phyloP scores from a whole-genome alignment of 2,888 invertebrate genomes.

The Eupithecia dodoneata region DNA sequence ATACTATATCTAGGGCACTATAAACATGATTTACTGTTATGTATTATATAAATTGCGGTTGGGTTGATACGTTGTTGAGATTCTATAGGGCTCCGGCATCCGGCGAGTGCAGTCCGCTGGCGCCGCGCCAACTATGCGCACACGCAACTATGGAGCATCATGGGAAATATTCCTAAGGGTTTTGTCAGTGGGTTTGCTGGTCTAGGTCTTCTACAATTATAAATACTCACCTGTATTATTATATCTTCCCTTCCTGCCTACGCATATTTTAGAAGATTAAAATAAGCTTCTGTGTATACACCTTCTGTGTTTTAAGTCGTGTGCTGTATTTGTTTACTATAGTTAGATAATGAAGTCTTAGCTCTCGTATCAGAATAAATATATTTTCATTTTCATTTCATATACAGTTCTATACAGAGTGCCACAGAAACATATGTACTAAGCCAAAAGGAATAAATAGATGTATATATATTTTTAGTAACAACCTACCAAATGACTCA shows the following conservation, averaged over 20 bases:
- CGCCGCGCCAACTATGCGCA: slow-evolving; percentile 65
- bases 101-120: slow-evolving; percentile 77
- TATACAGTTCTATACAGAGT: too few relatives aligned
- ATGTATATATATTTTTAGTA: background rate
- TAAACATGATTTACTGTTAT: slow-evolving; percentile 9
- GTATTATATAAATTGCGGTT: slow-evolving; percentile 26
- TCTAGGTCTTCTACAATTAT: background rate
- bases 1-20: background rate
- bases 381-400: too few relatives aligned
- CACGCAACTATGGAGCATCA: slow-evolving; percentile 66
- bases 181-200: background rate
- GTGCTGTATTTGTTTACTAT: too few relatives aligned
- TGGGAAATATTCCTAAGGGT: slow-evolving; percentile 48
- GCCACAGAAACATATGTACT: too few relatives aligned
- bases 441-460: too few relatives aligned
- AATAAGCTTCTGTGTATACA: background rate
- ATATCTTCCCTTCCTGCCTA: too few relatives aligned
- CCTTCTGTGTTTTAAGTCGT: too few relatives aligned
- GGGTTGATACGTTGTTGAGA: slow-evolving; percentile 42
- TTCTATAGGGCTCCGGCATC: slow-evolving; percentile 63
- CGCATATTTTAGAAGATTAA: background rate
- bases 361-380: too few relatives aligned
- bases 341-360: too few relatives aligned
- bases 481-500: background rate
- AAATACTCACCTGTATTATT: background rate